Evolutionary conservation across 2,888 invertebrate genomes (phyloP), one percentile per base, ranked within the genome.

Genomic region (Spodoptera exigua): DNA sequence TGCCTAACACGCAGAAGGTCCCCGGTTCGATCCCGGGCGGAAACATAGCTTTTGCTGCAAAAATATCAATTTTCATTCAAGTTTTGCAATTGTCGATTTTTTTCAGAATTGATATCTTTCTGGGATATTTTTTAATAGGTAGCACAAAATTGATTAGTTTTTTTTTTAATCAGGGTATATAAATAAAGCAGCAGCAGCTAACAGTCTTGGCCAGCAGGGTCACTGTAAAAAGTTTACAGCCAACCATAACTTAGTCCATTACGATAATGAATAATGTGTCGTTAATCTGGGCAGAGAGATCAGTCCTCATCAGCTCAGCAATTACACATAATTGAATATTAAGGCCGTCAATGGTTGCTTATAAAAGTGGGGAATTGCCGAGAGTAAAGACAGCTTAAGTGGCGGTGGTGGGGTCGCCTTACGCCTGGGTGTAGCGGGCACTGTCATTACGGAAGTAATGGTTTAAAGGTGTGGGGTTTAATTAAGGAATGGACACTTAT

Each of bases 1-100:
- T 96, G 97, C 97, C 96, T 97, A 96, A 97, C 97, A 97, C 97
- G 97, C 97, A 96, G 96, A 96, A 97, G 97, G 97, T 95, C 96
- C 96, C 97, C 96, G 96, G 97, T 97, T 97, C 96, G 96, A 97
- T 96, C 96, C 96, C 96, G 96, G 96, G 96, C 96, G 96, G 95
- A 96, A 96, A 96, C 96, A 96, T 80, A 78, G 7, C 46, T 78
- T 18, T 40, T 13, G 5, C 5, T 17, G 7, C 7, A 27, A 27
- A n/a, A 10, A 0, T 34, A 40, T 1, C 0, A 3, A 21, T 27
- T 7, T 27, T 27, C 27, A 21, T 5, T 21, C 1, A 1, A 0
- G 7, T 7, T 7, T 27, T 4, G 27, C 7, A 27, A 27, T 27
- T 5, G 7, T 21, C 27, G 1, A 21, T 3, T 9, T 27, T 9